Evolutionary conservation across 2,888 invertebrate genomes (phyloP).

Genomic region (Thera britannica): DNA sequence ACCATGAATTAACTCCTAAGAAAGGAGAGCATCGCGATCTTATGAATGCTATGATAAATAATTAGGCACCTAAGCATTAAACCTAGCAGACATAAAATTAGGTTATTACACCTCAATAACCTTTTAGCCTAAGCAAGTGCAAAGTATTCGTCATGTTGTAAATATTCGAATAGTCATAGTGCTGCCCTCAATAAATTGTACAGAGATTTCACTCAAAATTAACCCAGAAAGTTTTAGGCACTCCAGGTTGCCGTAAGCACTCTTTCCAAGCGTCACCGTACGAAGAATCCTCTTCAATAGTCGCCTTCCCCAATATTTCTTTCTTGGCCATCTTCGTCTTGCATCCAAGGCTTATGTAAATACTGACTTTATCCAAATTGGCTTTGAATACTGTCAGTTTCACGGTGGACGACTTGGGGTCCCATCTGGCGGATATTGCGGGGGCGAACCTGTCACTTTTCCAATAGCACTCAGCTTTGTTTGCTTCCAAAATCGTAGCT

Average conservation of each 20-base stretch:
- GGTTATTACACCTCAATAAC: slow-evolving; percentile 4
- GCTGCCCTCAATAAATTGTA: slow-evolving; percentile 21
- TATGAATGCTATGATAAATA: neutral
- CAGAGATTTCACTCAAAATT: slow-evolving; percentile 76
- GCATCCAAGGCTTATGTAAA: slow-evolving; percentile 87
- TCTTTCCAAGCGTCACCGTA: slow-evolving; percentile 87
- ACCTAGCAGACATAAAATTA: neutral
- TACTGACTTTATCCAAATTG: slow-evolving; percentile 86
- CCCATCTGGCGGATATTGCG: slow-evolving; percentile 91
- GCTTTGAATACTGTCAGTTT: slow-evolving; percentile 86
- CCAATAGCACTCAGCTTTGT: slow-evolving; percentile 86
- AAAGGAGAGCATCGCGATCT: too few relatives aligned
- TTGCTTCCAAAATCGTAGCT: slow-evolving; percentile 89
- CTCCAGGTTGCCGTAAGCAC: slow-evolving; percentile 82
- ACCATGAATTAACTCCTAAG: too few relatives aligned
- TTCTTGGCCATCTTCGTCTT: slow-evolving; percentile 89
- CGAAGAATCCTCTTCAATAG: slow-evolving; percentile 85
- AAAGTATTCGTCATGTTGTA: slow-evolving; percentile 14
- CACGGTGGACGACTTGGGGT: slow-evolving; percentile 86
- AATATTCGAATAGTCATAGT: slow-evolving; percentile 24
- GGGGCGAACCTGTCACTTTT: slow-evolving; percentile 90
- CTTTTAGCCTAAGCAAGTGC: neutral
- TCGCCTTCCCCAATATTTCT: slow-evolving; percentile 87
- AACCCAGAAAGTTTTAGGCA: slow-evolving; percentile 85
- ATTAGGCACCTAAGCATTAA: neutral